Conservation (phyloP, 37 sponge, comb jelly and placozoan species). For the Aplysina aerophoba region DNA sequence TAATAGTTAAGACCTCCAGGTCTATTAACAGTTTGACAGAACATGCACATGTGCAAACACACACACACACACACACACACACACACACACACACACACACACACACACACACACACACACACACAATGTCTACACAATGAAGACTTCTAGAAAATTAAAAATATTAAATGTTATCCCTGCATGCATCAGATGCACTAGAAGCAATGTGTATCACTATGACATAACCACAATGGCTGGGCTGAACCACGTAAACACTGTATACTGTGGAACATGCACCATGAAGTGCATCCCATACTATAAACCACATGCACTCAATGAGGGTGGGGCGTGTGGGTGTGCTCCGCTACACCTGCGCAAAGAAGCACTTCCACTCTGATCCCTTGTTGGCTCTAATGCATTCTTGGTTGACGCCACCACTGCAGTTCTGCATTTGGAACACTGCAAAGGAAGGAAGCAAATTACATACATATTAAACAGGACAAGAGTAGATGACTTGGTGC, state of each 20-base stretch:
- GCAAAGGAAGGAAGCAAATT: background rate
- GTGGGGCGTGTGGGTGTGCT: background rate
- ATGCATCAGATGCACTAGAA: too few species aligned
- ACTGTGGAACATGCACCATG: too few species aligned
- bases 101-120: constrained; percentile 26
- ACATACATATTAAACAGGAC: too few species aligned
- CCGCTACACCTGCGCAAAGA: constrained; percentile 67
- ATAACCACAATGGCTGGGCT: too few species aligned
- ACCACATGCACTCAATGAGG: too few species aligned
- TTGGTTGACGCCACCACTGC: constrained; percentile 62
- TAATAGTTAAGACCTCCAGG: background rate
- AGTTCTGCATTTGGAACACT: constrained; percentile 73
- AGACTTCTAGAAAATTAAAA: background rate
- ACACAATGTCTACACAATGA: background rate
- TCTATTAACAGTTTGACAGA: too few species aligned
- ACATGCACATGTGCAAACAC: background rate
- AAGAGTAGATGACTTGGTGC: too few species aligned
- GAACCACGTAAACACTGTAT: too few species aligned
- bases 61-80: constrained; percentile 30
- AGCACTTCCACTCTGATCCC: constrained; percentile 74
- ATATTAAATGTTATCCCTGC: too few species aligned
- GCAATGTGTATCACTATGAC: too few species aligned
- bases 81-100: constrained; percentile 30
- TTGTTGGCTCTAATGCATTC: constrained; percentile 50
- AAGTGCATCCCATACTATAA: too few species aligned